Evolutionary conservation across 1,140 invertebrate genomes (phyloP), one percentile per base, ranked within the genome.

Genomic region (Drosophila tani): DNA sequence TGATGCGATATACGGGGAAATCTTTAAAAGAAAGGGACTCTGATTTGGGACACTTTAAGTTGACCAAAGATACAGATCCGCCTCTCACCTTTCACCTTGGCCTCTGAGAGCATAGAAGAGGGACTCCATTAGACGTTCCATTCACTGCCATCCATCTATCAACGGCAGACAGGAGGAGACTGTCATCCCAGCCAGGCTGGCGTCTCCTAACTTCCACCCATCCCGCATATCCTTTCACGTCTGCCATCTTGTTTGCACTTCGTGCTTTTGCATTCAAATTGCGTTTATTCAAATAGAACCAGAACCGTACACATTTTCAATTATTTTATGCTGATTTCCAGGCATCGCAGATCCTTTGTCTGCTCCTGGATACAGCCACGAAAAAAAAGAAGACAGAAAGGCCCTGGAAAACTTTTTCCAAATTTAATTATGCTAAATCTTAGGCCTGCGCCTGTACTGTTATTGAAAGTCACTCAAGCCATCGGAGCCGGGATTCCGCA

Each of bases 261-360:
- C 84, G 84, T 88, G 84, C 84, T 90, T 88, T 90, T 88, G 84
- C 84, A 88, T 88, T 88, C 85, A 88, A 90, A 88, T 88, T 88
- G 85, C 84, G 84, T 88, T 88, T 88, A 88, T 88, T 88, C 84
- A 88, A 88, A 88, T 88, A 90, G 84, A 87, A 74, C 63, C 81
- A 65, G 57, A 76, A 75, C 73, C 85, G 78, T 79, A 90, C 84
- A 88, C 81, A 90, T 84, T 88, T 88, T 88, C 84, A 88, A 88
- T 88, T 88, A 88, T 88, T 88, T 88, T 88, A 88, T 88, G 84
- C 84, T 88, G 84, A 88, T 88, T 88, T 80, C 73, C 85, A 64
- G 73, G 56, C 76, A 75, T 55, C 67, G 60, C 76, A 69, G 65
- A 81, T 88, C 81, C 73, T 84, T 87, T 87, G 81, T 87, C 58